Percentiles rank a stretch among this genome's conserved stretches.
phyloP scores from a whole-genome alignment of 2,113 vertebrate genomes.

The Dryoscopus gambensis region DNA sequence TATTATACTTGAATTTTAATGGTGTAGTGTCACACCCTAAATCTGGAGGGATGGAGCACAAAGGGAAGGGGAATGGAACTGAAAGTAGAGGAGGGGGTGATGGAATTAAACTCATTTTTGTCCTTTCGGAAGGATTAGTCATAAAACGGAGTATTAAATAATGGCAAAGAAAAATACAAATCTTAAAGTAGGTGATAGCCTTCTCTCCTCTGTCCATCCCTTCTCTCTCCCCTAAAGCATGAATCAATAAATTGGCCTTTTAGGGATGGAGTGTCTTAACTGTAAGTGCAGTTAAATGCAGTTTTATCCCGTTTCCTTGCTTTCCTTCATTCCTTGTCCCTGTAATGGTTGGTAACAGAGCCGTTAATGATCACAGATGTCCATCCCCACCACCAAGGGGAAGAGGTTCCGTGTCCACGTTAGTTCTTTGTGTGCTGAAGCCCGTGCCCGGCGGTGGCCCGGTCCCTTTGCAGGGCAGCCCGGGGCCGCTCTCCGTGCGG shows the following conservation, averaged over 20 bases:
- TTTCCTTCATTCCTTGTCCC: not conserved
- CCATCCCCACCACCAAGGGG: not conserved
- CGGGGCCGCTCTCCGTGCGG: not conserved
- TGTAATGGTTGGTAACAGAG: fast-evolving
- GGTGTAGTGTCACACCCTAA: fast-evolving
- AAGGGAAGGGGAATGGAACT: not conserved
- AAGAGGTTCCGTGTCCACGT: no score
- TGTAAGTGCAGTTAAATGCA: not conserved
- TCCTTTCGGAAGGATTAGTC: not conserved
- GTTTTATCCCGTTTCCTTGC: not conserved
- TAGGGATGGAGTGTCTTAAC: not conserved
- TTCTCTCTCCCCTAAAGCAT: not conserved
- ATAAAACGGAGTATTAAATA: not conserved
- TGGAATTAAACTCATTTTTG: not conserved
- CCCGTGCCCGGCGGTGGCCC: no score
- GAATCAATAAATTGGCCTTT: not conserved
- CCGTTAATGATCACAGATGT: not conserved
- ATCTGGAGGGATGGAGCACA: not conserved
- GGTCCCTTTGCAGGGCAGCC: not conserved
- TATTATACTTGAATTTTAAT: not conserved
- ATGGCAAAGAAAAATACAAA: not conserved
- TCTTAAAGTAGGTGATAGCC: not conserved
- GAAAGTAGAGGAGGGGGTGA: not conserved
- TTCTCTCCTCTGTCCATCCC: not conserved
- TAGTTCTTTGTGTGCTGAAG: no score